Base-by-base conservation (phyloP, 1,140 invertebrate species). In the Manduca sexta region DNA sequence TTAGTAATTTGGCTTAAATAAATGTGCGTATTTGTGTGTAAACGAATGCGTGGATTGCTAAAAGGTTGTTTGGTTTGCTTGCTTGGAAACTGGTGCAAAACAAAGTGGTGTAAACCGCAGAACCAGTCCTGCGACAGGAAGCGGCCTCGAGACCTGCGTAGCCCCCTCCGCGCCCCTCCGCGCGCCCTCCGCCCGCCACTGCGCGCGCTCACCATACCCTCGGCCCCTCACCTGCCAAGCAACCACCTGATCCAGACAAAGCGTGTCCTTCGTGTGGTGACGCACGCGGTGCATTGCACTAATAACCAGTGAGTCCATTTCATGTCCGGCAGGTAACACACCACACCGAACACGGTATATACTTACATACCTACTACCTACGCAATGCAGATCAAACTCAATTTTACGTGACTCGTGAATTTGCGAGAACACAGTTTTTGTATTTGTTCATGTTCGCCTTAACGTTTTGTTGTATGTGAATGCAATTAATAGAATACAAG, bases 121-220 rank as follows among this genome's bases (percentile, higher is more conserved):
- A 83, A 83, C 79, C 76, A 79, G 79, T 83, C 76, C 69, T 70
- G 63, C 70, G 79, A 73, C 79, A 83, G 79, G 79, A 83, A 83
- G 79, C 74, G 76, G 69, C 74, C 79, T 80, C 76, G 74, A 65
- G 56, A 45, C 40, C 29, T 41, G 58, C 56, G 48, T 53, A 57
- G 38, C 50, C 50, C 56, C 50, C 59, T 48, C 45, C 56, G 15
- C 47, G 33, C 45, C 29, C 49, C 55, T 41, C 41, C 55, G 49
- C 55, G 42, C 49, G 55, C 37, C 55, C 42, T 49, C 56, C 40
- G 56, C 59, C 54, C 21, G 40, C 52, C 50, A 55, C 50, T 57
- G 48, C 44, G 54, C 17, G 45, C 10, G 45, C 55, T 30, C 13
- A 30, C 45, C 50, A 13, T 35, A 43, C 29, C 49, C 55, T 44